Evolutionary conservation across 2,113 vertebrate genomes (phyloP), one percentile per base, ranked within the genome.

Genomic region (Glaucomys volans): DNA sequence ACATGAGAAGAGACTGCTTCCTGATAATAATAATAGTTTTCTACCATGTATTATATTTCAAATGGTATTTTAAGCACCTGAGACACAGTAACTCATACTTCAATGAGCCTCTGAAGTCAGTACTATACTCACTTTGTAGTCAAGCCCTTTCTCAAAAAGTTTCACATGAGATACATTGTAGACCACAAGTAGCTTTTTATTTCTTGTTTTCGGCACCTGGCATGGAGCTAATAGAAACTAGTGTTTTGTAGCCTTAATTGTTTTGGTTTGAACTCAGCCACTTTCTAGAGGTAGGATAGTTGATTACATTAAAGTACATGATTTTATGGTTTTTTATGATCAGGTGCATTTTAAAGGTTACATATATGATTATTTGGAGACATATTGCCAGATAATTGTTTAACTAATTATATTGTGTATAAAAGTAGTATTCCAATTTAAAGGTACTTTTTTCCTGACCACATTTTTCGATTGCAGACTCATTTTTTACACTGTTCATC

Each of bases 241-340:
- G 4, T 74, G 20, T 80, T 89, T 79, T 86, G 13, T 75, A 32
- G 67, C 47, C 83, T 87, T 47, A 22, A 52, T 67, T 66, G 24
- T 74, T 95, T 69, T 32, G 16, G 26, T 88, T 97, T 90, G 54
- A 91, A 93, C 16, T 94, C 54, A 86, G 17, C 62, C 2, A 64
- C 2, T 62, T 77, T 86, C 35, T 67, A 17, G 47, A 87, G 42
- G 13, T 90, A 32, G 1, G 18, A 20, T 75, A 50, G 32, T 20
- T 67, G 30, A 30, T 82, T 86, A 76, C 50, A n/a, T 74, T 54
- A 72, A 84, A 10, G 17, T 64, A 24, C n/a, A 47, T 71, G 35
- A 64, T 54, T 80, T 89, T 93, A 82, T 64, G 59, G 32, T 54
- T 37, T 92, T 87, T 62, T 85, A 52, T 8, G 14, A 35, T 22